phyloP scores from a whole-genome alignment of 2,888 invertebrate species.

The Coecobrya sp. region DNA sequence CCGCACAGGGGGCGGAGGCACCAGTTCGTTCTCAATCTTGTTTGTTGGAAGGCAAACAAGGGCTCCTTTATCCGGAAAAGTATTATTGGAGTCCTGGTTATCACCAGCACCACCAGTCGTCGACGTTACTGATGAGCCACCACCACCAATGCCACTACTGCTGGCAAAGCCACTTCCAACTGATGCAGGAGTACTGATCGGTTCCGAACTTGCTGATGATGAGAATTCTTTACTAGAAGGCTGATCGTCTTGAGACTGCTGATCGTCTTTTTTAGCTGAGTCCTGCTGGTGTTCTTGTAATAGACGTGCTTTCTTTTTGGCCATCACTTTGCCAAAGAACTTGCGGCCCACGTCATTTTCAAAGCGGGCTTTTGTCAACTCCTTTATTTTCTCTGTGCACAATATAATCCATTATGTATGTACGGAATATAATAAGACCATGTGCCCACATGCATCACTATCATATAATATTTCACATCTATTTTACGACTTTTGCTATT shows the following conservation, averaged over 20 bases:
- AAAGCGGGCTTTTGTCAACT: constrained; percentile 70
- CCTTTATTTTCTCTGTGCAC: constrained; percentile 79
- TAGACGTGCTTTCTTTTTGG: constrained; percentile 81
- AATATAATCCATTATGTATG: constrained; percentile 57
- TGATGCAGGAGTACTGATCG: constrained; percentile 78
- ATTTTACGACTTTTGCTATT: constrained; percentile 3
- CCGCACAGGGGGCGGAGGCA: constrained; percentile 75
- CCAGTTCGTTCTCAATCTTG: constrained; percentile 81
- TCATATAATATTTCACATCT: neutral
- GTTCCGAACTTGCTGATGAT: constrained; percentile 78
- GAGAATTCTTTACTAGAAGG: constrained; percentile 80
- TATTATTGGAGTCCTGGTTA: constrained; percentile 68
- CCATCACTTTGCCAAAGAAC: constrained; percentile 84
- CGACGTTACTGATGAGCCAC: constrained; percentile 68
- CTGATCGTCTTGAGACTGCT: constrained; percentile 72
- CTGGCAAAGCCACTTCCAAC: constrained; percentile 71
- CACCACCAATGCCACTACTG: constrained; percentile 71
- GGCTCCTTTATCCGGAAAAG: constrained; percentile 75
- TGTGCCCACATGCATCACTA: neutral
- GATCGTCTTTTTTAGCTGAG: constrained; percentile 72
- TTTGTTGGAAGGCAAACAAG: constrained; percentile 56
- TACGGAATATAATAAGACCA: neutral
- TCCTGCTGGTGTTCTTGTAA: constrained; percentile 66
- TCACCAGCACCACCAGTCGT: constrained; percentile 65
- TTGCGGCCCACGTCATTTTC: constrained; percentile 83